phyloP scores from a whole-genome alignment of 1,140 invertebrate genomes.

The Eumaeus atala region DNA sequence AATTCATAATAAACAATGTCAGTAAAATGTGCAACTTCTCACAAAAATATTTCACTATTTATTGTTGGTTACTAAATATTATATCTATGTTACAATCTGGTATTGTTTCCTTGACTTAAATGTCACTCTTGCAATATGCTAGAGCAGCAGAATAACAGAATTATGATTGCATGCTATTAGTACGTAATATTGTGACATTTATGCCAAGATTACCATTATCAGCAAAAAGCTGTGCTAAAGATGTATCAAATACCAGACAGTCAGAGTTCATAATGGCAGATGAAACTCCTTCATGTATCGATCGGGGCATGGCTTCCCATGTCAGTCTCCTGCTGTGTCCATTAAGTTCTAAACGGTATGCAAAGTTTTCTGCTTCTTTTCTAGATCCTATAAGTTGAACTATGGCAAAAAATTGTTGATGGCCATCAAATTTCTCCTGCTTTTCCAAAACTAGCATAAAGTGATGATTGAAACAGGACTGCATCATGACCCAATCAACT shows the following conservation, averaged over 20 bases:
- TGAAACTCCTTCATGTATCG: slow-evolving; percentile 98
- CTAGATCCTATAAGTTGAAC: slow-evolving; percentile 98
- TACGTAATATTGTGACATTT: slow-evolving; percentile 98
- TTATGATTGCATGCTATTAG: slow-evolving; percentile 63
- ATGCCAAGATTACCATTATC: slow-evolving; percentile 99
- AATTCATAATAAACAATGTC: slow-evolving; percentile 38
- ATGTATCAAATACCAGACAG: slow-evolving; percentile 99
- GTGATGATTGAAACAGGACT: slow-evolving; percentile 98
- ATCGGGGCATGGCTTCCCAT: slow-evolving; percentile 99
- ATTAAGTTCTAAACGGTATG: slow-evolving; percentile 97
- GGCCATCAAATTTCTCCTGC: slow-evolving; percentile 97
- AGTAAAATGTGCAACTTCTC: slow-evolving; percentile 26
- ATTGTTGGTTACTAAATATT: slow-evolving; percentile 23
- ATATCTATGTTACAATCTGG: slow-evolving; percentile 25
- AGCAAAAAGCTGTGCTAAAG: slow-evolving; percentile 97
- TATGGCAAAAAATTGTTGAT: slow-evolving; percentile 99
- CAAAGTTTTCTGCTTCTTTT: slow-evolving; percentile 99
- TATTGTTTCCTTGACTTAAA: slow-evolving; percentile 26
- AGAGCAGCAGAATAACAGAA: slow-evolving; percentile 16
- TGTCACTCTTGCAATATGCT: slow-evolving; percentile 3
- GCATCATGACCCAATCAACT: slow-evolving; percentile 99
- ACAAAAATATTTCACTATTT: slow-evolving; percentile 30
- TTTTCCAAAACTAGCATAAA: slow-evolving; percentile 99
- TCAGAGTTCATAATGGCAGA: slow-evolving; percentile 99
- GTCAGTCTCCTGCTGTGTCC: slow-evolving; percentile 93